These are phyloP conservation scores for Drosophila arizonae DNA, from an alignment of 1,140 invertebrate species.

Conservation along the genomic window DNA sequence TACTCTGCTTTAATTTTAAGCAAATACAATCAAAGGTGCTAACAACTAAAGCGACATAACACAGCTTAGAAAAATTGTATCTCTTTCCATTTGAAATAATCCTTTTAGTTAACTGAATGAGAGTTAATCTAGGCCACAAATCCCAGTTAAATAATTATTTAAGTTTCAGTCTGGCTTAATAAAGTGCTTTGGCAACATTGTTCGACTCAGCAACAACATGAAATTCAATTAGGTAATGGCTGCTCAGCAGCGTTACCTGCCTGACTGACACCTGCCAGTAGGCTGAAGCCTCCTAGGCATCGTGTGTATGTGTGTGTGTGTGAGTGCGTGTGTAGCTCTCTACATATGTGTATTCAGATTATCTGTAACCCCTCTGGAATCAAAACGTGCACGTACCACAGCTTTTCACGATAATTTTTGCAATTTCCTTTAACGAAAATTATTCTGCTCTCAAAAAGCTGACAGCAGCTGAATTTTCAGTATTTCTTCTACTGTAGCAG, in stretches of 20 bases:
- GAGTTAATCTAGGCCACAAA: background rate
- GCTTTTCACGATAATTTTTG: too few species aligned
- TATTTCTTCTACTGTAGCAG: too few species aligned
- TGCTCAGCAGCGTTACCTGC: background rate
- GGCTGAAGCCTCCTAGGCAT: background rate
- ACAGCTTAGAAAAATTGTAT: too few species aligned
- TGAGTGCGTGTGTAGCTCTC: background rate
- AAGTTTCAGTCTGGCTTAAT: background rate
- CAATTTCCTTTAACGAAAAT: too few species aligned
- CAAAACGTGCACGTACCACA: too few species aligned
- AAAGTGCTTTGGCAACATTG: background rate
- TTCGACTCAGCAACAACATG: slow-evolving; percentile 11
- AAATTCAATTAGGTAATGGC: slow-evolving; percentile 61
- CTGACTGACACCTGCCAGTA: background rate
- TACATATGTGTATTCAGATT: background rate
- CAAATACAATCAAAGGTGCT: too few species aligned
- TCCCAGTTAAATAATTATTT: background rate
- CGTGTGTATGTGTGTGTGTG: background rate
- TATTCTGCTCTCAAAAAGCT: too few species aligned
- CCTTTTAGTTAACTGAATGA: background rate
- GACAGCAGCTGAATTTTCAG: too few species aligned
- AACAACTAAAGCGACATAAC: too few species aligned
- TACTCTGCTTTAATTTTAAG: too few species aligned
- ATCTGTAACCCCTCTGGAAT: too few species aligned
- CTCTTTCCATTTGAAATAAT: too few species aligned